Evolutionary conservation across 2,888 invertebrate genomes (phyloP).

Genomic region (Eupithecia exiguata): DNA sequence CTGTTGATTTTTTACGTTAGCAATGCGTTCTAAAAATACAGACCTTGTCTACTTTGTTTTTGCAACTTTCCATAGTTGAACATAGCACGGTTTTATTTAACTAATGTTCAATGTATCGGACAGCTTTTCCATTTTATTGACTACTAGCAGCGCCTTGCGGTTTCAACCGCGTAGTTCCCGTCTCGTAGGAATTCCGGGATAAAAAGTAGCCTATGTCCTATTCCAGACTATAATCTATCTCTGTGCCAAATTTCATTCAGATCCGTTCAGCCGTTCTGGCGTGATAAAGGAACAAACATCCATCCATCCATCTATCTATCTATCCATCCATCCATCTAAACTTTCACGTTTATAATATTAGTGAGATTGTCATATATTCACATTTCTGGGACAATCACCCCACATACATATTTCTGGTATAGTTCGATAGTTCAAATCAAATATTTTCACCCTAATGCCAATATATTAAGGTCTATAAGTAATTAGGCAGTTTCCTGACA

Average conservation of each 20-base stretch:
- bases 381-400: background rate
- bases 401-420: background rate
- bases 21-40: background rate
- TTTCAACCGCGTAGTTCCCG: too few species aligned
- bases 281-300: too few species aligned
- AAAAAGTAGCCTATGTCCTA: too few species aligned
- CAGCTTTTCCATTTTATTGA: background rate
- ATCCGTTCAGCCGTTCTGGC: too few species aligned
- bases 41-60: background rate
- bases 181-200: too few species aligned
- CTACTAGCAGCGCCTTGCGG: too few species aligned
- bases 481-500: constrained; percentile 23
- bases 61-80: background rate
- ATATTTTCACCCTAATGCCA: constrained; percentile 21
- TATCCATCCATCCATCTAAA: too few species aligned
- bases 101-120: background rate
- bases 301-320: too few species aligned
- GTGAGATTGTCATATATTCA: background rate
- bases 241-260: too few species aligned
- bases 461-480: constrained; percentile 27
- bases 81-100: background rate
- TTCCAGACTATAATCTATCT: too few species aligned
- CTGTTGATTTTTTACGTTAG: background rate
- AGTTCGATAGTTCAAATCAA: background rate
- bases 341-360: too few species aligned